Evolutionary conservation across 2,888 invertebrate genomes (phyloP), one percentile per base, ranked within the genome.

Genomic region (Saturnia japonica): DNA sequence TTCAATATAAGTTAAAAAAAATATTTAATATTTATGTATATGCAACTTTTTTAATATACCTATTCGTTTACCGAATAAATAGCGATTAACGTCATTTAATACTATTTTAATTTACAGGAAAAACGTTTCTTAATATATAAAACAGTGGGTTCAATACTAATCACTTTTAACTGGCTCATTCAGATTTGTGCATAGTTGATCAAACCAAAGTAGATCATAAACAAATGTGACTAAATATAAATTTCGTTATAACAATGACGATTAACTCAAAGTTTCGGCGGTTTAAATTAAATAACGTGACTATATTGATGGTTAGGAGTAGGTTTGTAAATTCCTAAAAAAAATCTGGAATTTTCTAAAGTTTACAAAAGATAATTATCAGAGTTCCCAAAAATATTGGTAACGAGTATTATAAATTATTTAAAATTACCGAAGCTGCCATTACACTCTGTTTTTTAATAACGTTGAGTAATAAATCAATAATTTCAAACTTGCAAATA

Each of bases 401-500:
- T 22, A 25, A 60, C 57, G 57, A 60, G 57, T 60, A 34, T 69
- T 42, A 42, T 25, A 47, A 42, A 40, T 25, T 45, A 57, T 60
- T 69, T 22, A 25, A 43, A 42, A 43, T 19, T 74, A 81, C 69
- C 66, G 74, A 74, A 60, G 85, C 57, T 3, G 1, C 4, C 1
- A 22, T 47, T 7, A 47, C 19, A 19, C 19, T 6, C 19, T 6
- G 14, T 47, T 47, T 47, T 47, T 47, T 47, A 34, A 34, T 34
- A 2, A 2, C 34, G 34, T 6, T 4, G 34, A 34, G 34, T 34
- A 34, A 34, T 4, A 2, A 6, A 4, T 34, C 34, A 34, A 2
- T 34, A 34, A 34, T 47, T 12, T 16, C 16, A 47, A 12, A 16
- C 16, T 12, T 47, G 45, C 1, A 14, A 47, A 16, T 34, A 34